Conservation (phyloP, 2,113 vertebrate genomes). For the Callocephalon fimbriatum region DNA sequence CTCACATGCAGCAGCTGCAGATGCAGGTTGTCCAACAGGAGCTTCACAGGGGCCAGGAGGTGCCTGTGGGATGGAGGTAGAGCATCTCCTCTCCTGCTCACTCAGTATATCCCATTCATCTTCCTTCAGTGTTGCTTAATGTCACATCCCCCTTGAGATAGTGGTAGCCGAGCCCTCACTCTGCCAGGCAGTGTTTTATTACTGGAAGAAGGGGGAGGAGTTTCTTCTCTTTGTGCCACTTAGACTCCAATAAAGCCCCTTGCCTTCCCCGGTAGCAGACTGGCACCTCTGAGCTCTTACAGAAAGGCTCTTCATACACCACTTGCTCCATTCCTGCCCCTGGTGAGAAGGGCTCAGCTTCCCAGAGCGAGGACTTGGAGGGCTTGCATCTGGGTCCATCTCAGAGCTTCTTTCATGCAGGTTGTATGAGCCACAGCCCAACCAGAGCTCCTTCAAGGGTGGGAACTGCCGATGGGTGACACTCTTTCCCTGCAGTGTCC, state of each 20-base stretch:
- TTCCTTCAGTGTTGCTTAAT: accelerated
- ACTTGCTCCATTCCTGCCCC: background rate
- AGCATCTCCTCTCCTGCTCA: background rate
- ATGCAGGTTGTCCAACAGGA: accelerated
- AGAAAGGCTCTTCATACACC: background rate
- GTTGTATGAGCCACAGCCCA: background rate
- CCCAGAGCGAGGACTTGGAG: accelerated
- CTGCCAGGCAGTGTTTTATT: background rate
- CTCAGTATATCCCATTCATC: background rate
- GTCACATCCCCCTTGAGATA: background rate
- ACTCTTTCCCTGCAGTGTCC: background rate
- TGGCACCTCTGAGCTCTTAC: background rate
- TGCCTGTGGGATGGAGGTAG: background rate
- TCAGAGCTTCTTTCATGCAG: background rate
- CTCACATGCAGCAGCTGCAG: background rate
- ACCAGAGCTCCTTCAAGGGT: background rate
- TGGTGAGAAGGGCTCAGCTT: background rate
- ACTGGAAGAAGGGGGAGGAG: background rate
- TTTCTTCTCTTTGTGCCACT: background rate
- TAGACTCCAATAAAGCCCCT: background rate
- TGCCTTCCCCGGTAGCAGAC: background rate
- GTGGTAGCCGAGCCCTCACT: background rate
- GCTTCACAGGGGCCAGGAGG: background rate
- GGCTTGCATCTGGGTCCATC: background rate
- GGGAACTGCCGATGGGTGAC: accelerated